Evolutionary conservation across 2,113 vertebrate genomes (phyloP), one percentile per base, ranked within the genome.

Genomic region (Cromileptes altivelis): DNA sequence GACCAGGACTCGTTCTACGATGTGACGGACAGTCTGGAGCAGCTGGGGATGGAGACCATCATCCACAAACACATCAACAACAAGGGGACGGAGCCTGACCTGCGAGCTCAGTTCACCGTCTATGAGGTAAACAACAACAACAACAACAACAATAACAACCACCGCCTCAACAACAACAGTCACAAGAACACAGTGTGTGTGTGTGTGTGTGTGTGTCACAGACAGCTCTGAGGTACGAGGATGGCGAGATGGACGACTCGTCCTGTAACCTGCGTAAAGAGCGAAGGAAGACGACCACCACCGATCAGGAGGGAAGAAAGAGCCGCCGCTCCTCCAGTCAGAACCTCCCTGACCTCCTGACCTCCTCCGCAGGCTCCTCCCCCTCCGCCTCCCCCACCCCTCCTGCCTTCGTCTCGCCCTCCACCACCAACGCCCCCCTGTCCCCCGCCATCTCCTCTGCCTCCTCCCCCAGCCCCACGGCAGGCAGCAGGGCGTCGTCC

Each of bases 1-100:
- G 98, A 99, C 78, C 98, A 99, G 94, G 98, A 99, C 91, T 97
- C 97, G 0, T 99, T 99, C 95, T 99, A 99, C 0, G 98, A 99
- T 0, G 85, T 98, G 88, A 97, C 98, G 0, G 98, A 99, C 92
- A 96, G 96, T 33, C 94, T 99, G 91, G 98, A 99, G 89, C 95
- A 97, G 91, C 96, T 96, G 85, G 97, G 97, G 42, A 98, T 99
- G 96, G 98, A 99, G 85, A 65, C 67, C 0, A 85, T 98, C 72
- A 93, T 99, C 85, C 95, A 96, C 73, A 95, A 94, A 64, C 96
- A 97, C 90, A 63, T 98, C 91, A 92, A 76, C 79, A 94, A 85
- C 82, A 92, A 94, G 2, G 96, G 91, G 69, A 95, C 95, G 0
- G 97, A 98, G 27, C 90, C 96, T 0, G 97, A 98, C 91, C 91